These are phyloP conservation scores for Siniperca scherzeri DNA, from an alignment of 2,797 vertebrate genomes.

Conservation along the genomic window DNA sequence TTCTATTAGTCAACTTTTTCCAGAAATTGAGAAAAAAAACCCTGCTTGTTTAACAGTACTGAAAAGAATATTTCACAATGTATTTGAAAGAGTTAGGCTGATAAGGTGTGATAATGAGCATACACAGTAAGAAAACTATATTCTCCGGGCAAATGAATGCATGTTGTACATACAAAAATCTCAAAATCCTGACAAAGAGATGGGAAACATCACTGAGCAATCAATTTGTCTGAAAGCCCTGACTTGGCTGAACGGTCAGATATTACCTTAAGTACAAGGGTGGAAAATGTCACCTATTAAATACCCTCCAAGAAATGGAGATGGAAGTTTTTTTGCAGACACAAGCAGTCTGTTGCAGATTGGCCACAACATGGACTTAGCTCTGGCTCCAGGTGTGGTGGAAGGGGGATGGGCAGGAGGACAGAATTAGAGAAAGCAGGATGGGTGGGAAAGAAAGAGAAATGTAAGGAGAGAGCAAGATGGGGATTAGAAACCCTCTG, in stretches of 20 bases:
- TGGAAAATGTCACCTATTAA: constrained; percentile 53
- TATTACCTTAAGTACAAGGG: constrained; percentile 37
- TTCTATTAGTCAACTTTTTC: background rate
- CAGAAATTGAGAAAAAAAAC: constrained; percentile 8
- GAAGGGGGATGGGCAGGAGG: constrained; percentile 33
- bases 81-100: background rate
- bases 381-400: constrained; percentile 48
- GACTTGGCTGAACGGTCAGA: constrained; percentile 51
- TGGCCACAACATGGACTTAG: constrained; percentile 40
- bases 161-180: constrained; percentile 1
- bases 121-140: background rate
- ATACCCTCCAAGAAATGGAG: constrained; percentile 49
- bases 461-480: constrained; percentile 72
- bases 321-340: constrained; percentile 64
- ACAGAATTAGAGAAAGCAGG: constrained; percentile 39
- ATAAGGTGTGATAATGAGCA: background rate
- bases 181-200: constrained; percentile 23
- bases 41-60: background rate
- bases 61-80: background rate
- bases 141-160: background rate
- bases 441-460: constrained; percentile 68
- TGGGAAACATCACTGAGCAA: constrained; percentile 29
- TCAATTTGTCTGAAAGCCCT: constrained; percentile 52
- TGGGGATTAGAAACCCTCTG: constrained; percentile 72
- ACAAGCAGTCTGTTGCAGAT: constrained; percentile 58